phyloP scores from a whole-genome alignment of 2,797 vertebrate species.

The Mallotus villosus region DNA sequence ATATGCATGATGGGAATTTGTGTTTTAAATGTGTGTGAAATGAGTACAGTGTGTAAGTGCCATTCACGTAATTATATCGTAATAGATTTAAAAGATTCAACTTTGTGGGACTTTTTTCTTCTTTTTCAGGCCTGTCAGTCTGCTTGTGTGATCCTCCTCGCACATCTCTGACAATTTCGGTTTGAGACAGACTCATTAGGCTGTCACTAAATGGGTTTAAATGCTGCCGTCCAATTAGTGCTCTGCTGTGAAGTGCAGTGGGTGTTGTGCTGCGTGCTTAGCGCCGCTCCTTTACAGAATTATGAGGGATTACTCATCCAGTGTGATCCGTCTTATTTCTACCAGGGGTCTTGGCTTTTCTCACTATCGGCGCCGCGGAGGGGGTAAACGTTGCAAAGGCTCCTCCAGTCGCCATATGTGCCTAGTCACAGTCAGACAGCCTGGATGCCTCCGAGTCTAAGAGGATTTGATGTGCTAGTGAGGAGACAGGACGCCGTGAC shows the following conservation, averaged over 20 bases:
- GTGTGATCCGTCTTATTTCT: conserved; percentile 75
- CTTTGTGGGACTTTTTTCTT: conserved; percentile 38
- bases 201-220: conserved; percentile 78
- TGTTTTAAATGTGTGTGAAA: conserved; percentile 12
- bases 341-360: conserved; percentile 73
- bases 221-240: conserved; percentile 77
- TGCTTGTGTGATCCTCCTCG: conserved; percentile 62
- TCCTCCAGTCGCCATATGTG: conserved; percentile 67
- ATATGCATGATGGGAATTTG: not conserved
- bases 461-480: conserved; percentile 70
- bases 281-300: conserved; percentile 73
- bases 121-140: conserved; percentile 55
- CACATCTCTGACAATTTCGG: conserved; percentile 64
- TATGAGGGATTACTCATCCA: conserved; percentile 77
- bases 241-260: conserved; percentile 73
- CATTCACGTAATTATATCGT: conserved; percentile 37
- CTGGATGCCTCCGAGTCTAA: conserved; percentile 57
- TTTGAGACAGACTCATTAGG: conserved; percentile 73
- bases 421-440: conserved; percentile 52
- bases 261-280: conserved; percentile 71
- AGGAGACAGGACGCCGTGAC: conserved; percentile 61
- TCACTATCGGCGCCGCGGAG: conserved; percentile 59
- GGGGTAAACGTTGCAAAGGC: conserved; percentile 69
- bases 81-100: conserved; percentile 51
- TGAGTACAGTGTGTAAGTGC: conserved; percentile 38